Base-by-base conservation (phyloP, 2,888 invertebrate species). In the Perithous albicinctus region DNA sequence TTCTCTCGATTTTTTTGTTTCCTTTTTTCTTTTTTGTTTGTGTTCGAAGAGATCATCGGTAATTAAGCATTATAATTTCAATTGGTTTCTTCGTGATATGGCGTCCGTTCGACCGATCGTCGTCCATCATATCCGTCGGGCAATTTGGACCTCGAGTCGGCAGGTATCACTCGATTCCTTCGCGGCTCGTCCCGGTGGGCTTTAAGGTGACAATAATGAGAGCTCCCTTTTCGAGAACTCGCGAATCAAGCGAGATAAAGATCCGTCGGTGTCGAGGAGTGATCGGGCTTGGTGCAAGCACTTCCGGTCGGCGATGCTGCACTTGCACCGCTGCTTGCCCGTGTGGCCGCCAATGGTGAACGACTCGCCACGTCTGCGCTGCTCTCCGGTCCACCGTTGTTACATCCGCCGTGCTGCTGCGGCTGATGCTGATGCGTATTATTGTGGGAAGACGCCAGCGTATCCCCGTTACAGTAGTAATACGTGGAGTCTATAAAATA, bases 231-330 rank as follows among this genome's bases (percentile, higher is more conserved):
- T 66, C 59, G 23, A 51, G 18, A 4, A 41, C 74, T 38, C 67
- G 77, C 77, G 83, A 77, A 87, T 92, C 89, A 92, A 85, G 90
- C 92, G 84, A 92, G 88, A 86, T 92, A 92, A 38, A 92, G 89
- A 83, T 92, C 92, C 82, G 92, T 92, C 85, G 92, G 88, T 66
- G 92, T 91, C 82, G 91, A 89, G 51, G 88, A 86, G 85, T 91
- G 91, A 89, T 95, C 95, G 82, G 94, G 94, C 91, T 95, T 95
- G 82, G 95, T 94, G 91, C 95, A 95, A 80, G 95, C 96, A 91
- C 95, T 95, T 85, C 96, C 96, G 84, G 95, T 96, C 48, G 96
- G 96, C 51, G 96, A 96, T 56, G 96, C 95, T 35, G 96, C 96
- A 79, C 95, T 95, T 6, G 95, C 95, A 77, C 96, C 93, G 29